Conservation (phyloP, 2,888 invertebrate species). For the Sceliomorpha sp. region DNA sequence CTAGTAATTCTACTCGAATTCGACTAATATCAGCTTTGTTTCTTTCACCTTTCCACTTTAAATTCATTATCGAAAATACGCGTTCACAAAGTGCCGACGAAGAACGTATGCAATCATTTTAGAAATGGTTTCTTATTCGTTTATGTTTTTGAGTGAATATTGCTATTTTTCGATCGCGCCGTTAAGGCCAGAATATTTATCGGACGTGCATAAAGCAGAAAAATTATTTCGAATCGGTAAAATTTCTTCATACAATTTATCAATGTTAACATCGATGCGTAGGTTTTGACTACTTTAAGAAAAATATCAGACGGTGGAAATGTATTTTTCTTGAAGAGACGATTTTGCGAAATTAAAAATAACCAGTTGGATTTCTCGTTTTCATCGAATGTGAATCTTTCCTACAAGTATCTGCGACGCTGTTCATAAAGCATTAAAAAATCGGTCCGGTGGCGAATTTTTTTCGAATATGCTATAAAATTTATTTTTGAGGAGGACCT, state of each 20-base stretch:
- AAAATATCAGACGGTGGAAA: background rate
- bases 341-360: background rate
- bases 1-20: background rate
- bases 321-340: background rate
- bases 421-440: too few species aligned
- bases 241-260: constrained; percentile 6
- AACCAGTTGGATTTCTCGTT: background rate
- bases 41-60: background rate
- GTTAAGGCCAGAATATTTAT: too few species aligned
- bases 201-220: background rate
- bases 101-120: constrained; percentile 5
- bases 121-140: background rate
- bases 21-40: background rate
- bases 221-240: background rate
- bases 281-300: background rate
- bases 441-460: too few species aligned
- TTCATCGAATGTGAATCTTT: background rate
- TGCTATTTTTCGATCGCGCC: background rate
- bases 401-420: background rate
- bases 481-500: too few species aligned
- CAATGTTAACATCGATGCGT: too few species aligned
- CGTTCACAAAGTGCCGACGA: background rate
- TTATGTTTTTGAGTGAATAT: too few species aligned
- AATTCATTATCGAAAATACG: too few species aligned
- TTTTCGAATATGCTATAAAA: too few species aligned